Evolutionary conservation across 2,797 vertebrate species (phyloP).

Genomic region (Chelon auratus): DNA sequence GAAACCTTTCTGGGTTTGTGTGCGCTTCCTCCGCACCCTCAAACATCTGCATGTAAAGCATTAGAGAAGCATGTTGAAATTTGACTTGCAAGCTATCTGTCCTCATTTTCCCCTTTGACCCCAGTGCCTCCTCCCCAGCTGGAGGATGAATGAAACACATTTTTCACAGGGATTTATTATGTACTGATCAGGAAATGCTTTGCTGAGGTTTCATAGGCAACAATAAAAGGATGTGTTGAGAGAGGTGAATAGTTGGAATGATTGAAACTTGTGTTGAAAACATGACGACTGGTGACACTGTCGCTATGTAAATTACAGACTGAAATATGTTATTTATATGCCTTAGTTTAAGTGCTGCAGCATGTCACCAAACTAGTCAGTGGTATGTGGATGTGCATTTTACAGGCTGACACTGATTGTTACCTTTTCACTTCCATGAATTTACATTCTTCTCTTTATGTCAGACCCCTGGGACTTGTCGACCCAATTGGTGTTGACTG

Average conservation of each 20-base stretch:
- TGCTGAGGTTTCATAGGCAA: constrained; percentile 7
- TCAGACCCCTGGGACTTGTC: neutral
- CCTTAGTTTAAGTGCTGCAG: neutral
- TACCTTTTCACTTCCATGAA: neutral
- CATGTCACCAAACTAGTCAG: constrained; percentile 40
- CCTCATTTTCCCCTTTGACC: neutral
- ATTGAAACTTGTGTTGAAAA: constrained; percentile 11
- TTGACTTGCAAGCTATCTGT: constrained; percentile 1
- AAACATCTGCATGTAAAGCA: neutral
- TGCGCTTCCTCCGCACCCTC: no score
- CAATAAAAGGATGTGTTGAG: constrained; percentile 2
- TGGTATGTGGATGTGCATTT: neutral
- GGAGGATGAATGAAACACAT: neutral
- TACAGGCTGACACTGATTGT: neutral
- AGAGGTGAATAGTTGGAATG: constrained; percentile 14
- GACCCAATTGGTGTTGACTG: neutral
- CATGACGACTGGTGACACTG: neutral
- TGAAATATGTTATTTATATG: constrained; percentile 4
- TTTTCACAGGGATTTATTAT: neutral
- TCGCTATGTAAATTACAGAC: neutral
- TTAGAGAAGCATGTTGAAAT: constrained; percentile 5
- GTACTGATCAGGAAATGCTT: neutral
- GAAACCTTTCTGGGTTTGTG: neutral
- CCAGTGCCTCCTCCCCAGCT: neutral
- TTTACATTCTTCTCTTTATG: neutral